Percentiles rank a stretch among this genome's conserved stretches.
Evolutionary conservation across 2,797 vertebrate genomes (phyloP).

Genomic region (Pantherophis alleghaniensis): DNA sequence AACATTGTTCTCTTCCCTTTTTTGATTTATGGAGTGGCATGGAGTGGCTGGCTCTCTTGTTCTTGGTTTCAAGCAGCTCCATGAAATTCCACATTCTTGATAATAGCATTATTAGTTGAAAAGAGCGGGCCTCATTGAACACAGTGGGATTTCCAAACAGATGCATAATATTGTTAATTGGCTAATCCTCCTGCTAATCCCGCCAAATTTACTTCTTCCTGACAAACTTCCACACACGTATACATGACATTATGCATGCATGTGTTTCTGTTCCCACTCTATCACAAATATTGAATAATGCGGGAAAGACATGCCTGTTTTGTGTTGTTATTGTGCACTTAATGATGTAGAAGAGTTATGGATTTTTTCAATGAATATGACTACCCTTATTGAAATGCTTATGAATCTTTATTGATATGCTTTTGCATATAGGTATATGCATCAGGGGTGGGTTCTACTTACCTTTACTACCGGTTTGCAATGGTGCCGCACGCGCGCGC

Average conservation of each 20-base stretch:
- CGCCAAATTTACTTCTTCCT: background rate
- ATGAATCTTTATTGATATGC: no score
- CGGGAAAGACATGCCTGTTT: background rate
- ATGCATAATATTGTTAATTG: background rate
- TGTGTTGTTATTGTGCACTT: background rate
- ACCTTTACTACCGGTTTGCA: no score
- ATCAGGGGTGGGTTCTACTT: no score
- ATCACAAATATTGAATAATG: background rate
- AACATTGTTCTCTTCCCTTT: background rate
- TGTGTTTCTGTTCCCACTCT: background rate
- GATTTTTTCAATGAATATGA: no score
- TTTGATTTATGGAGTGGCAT: background rate
- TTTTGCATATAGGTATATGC: no score
- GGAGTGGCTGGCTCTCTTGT: background rate
- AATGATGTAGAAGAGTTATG: background rate
- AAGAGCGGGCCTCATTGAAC: background rate
- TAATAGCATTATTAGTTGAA: background rate
- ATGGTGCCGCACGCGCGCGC: rapidly evolving
- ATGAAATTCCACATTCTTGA: background rate
- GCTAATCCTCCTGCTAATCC: background rate
- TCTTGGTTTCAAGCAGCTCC: background rate
- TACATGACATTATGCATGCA: background rate
- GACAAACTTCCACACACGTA: background rate
- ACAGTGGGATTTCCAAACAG: background rate
- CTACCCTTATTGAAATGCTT: no score